Percentiles rank a stretch among this genome's conserved stretches.
phyloP scores from a whole-genome alignment of 2,888 invertebrate genomes.

The Cacoxenus indagator region DNA sequence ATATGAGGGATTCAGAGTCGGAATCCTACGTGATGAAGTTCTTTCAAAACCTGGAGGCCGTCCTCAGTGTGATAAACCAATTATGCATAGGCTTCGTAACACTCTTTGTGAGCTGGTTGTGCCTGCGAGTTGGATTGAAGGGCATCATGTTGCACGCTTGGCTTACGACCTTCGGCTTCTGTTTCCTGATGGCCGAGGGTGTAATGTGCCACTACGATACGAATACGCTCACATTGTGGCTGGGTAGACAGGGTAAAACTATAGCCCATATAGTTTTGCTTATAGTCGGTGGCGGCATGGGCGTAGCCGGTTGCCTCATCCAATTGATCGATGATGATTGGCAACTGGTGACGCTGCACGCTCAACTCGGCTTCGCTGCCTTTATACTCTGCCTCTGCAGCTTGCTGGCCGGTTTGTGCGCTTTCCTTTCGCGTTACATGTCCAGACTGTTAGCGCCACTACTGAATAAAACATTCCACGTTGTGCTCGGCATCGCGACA shows the following conservation, averaged over 20 bases:
- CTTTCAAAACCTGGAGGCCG: conserved; percentile 50
- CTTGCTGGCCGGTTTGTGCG: conserved; percentile 55
- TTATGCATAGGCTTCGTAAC: conserved; percentile 63
- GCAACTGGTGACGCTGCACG: conserved; percentile 41
- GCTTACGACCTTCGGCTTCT: conserved; percentile 60
- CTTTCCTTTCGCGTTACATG: conserved; percentile 48
- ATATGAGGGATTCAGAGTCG: no score
- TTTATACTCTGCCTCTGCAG: conserved; percentile 58
- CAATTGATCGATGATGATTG: conserved; percentile 53
- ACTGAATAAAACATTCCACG: conserved; percentile 61
- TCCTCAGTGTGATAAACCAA: conserved; percentile 57
- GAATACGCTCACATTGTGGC: conserved; percentile 52
- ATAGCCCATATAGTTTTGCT: conserved; percentile 58
- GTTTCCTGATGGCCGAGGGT: conserved; percentile 64
- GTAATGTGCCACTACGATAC: conserved; percentile 64
- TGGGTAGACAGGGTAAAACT: conserved; percentile 53
- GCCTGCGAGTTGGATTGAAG: conserved; percentile 47
- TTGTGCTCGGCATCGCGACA: conserved; percentile 53
- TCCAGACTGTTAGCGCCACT: conserved; percentile 48
- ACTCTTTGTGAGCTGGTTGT: conserved; percentile 60
- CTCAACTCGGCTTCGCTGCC: conserved; percentile 54
- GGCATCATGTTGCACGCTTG: conserved; percentile 60
- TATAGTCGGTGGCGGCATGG: conserved; percentile 57
- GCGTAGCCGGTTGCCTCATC: conserved; percentile 56
- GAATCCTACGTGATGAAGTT: background rate